Percentiles rank a stretch among this genome's conserved stretches.
phyloP scores from a whole-genome alignment of 2,113 vertebrate genomes.

The Syngnathus typhle region DNA sequence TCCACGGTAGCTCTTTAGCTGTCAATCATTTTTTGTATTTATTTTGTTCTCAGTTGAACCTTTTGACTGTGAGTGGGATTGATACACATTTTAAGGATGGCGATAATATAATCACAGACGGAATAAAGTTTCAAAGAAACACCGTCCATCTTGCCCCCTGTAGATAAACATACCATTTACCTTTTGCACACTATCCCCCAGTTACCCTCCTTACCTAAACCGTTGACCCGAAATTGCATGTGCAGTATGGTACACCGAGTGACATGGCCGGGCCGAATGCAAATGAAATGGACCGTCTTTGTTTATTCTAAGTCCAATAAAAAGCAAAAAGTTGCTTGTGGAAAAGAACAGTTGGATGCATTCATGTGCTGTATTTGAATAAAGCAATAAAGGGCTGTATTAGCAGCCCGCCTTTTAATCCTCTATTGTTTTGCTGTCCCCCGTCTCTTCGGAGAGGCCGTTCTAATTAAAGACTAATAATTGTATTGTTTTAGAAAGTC shows the following conservation, averaged over 20 bases:
- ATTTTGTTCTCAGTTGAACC: neutral
- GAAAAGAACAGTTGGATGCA: slow-evolving; percentile 32
- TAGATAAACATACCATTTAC: too few relatives aligned
- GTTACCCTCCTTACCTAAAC: too few relatives aligned
- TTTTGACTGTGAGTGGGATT: neutral
- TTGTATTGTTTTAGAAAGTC: slow-evolving; percentile 71
- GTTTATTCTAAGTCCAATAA: neutral
- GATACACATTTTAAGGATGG: neutral
- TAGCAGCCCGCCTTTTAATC: slow-evolving; percentile 61
- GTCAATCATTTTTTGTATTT: slow-evolving; percentile 40
- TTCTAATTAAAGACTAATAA: slow-evolving; percentile 72
- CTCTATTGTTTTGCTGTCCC: slow-evolving; percentile 62
- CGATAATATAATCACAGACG: neutral
- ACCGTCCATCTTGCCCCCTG: too few relatives aligned
- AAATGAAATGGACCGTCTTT: neutral
- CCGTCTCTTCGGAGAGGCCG: slow-evolving; percentile 54
- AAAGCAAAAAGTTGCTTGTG: slow-evolving; percentile 8
- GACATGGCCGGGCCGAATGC: too few relatives aligned
- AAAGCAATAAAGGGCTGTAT: slow-evolving; percentile 59
- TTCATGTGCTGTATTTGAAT: slow-evolving; percentile 57
- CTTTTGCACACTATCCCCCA: too few relatives aligned
- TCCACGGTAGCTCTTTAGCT: slow-evolving; percentile 34
- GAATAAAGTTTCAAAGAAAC: too few relatives aligned
- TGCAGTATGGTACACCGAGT: too few relatives aligned
- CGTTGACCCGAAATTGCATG: too few relatives aligned